Base-by-base conservation (phyloP, 2,113 vertebrate genomes). In the Mugil cephalus region DNA sequence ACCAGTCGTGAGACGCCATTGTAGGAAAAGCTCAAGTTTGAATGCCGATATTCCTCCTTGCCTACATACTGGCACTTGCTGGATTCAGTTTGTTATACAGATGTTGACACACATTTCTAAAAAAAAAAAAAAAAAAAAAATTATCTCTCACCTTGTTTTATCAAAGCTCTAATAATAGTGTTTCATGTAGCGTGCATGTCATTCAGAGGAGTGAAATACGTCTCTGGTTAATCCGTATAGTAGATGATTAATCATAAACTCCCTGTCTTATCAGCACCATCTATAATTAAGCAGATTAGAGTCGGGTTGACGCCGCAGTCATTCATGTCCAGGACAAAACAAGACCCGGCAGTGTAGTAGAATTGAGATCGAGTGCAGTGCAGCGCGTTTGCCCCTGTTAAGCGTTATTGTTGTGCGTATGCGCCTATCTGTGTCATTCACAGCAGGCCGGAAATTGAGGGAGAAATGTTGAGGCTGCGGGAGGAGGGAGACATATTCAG, bases 241-340 rank as follows among this genome's bases (percentile, higher is more conserved):
- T 42, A 45, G 67, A 73, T 76, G 64, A 81, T 74, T 80, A 80
- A 76, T 79, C 71, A 63, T 35, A 74, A 11, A 52, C 65, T 66
- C 54, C 34, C 74, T 74, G 65, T 77, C 36, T 79, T 63, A 69
- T 76, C 71, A 87, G 65, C 86, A 82, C 42, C 61, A 74, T 76
- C 61, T 76, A 69, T 83, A 77, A 83, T 84, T 62, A 74, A 68
- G 36, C 68, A 79, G 80, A 79, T 83, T 74, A 81, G 39, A 42
- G n/a, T 53, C 1, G 9, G 59, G 45, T 45, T 77, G 36, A 68
- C 11, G 35, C 35, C 8, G 4, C 54, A 78, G 66, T 70, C 48
- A 69, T 70, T 73, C 50, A 62, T 59, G 54, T 82, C 34, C 68
- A 52, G 43, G 15, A 63, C 9, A 47, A 43, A 35, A 39, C 30